Evolutionary conservation across 2,888 invertebrate genomes (phyloP).

Genomic region (Eilema griseolum): DNA sequence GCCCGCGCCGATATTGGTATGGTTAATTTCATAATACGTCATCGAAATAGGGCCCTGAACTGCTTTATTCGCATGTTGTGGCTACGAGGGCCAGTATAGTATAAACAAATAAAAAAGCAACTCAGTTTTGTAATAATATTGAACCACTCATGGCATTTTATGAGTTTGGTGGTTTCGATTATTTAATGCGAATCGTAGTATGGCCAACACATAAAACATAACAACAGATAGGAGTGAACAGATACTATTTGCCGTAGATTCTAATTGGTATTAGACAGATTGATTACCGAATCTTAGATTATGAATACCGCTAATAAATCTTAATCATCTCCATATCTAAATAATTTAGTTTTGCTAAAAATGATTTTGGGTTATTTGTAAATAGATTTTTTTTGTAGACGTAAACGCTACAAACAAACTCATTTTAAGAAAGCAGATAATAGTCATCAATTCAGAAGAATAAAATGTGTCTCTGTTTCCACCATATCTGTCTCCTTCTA

Average conservation of each 20-base stretch:
- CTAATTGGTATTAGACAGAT: background rate
- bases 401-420: too few relatives aligned
- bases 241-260: background rate
- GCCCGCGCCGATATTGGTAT: conserved; percentile 35
- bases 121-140: conserved; percentile 17
- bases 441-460: too few relatives aligned
- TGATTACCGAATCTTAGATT: background rate
- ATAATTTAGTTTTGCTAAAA: too few relatives aligned
- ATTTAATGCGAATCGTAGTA: conserved; percentile 8
- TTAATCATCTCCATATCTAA: too few relatives aligned
- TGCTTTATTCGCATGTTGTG: conserved; percentile 32
- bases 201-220: background rate
- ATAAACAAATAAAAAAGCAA: conserved; percentile 25
- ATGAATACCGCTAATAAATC: background rate
- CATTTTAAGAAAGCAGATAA: too few relatives aligned
- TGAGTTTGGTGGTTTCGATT: background rate
- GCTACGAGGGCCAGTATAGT: conserved; percentile 23
- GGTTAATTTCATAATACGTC: conserved; percentile 52
- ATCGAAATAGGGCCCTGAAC: conserved; percentile 30
- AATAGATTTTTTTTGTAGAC: too few relatives aligned
- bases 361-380: too few relatives aligned
- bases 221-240: background rate
- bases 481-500: too few relatives aligned
- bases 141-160: background rate
- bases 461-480: too few relatives aligned